Conservation (phyloP, 2,888 invertebrate genomes). For the Agrotis segetum region DNA sequence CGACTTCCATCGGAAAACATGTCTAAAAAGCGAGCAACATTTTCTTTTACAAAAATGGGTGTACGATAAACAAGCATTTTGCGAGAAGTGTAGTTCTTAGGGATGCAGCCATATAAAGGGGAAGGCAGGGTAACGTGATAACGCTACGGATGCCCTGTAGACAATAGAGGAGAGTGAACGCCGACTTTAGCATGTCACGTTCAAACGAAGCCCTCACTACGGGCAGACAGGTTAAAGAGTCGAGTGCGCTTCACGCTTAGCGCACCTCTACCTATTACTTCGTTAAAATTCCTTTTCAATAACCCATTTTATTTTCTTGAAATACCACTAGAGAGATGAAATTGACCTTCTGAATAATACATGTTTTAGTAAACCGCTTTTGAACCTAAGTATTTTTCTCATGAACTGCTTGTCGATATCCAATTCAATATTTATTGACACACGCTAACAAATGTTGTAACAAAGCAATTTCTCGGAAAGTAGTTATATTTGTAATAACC, state of each 20-base stretch:
- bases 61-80: conserved; percentile 64
- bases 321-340: neutral
- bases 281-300: conserved; percentile 27
- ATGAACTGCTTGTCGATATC: neutral
- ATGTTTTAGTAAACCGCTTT: neutral
- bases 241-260: conserved; percentile 38
- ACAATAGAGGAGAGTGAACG: conserved; percentile 71
- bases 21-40: conserved; percentile 59
- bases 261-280: conserved; percentile 40
- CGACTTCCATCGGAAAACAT: conserved; percentile 50
- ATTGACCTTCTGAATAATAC: neutral
- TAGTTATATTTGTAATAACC: neutral
- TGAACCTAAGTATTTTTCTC: neutral
- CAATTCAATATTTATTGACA: conserved; percentile 11
- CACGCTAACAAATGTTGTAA: neutral
- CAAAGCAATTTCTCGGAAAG: conserved; percentile 7
- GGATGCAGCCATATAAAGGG: conserved; percentile 73
- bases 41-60: conserved; percentile 60
- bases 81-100: conserved; percentile 63
- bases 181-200: conserved; percentile 64
- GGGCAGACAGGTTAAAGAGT: conserved; percentile 56
- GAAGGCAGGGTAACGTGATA: conserved; percentile 72
- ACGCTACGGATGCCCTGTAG: conserved; percentile 71
- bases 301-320: conserved; percentile 13
- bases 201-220: conserved; percentile 50